Evolutionary conservation across 2,888 invertebrate genomes (phyloP).

Genomic region (Pomacea canaliculata): DNA sequence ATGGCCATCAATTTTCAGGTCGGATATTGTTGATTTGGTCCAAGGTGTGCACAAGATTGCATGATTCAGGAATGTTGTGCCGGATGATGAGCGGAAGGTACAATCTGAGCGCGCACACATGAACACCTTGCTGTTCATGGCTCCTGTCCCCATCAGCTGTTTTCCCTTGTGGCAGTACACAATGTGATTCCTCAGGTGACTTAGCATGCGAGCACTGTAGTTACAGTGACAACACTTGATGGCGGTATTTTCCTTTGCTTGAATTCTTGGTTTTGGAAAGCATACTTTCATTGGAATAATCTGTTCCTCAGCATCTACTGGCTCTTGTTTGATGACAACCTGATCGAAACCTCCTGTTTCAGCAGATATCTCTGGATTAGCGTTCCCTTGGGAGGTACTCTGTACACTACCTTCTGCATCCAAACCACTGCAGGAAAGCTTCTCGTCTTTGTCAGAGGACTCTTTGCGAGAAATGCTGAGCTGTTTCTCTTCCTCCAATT

Average conservation of each 20-base stretch:
- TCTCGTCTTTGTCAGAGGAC: neutral
- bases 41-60: constrained; percentile 50
- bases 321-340: constrained; percentile 20
- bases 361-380: neutral
- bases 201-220: constrained; percentile 29
- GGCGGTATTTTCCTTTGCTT: constrained; percentile 35
- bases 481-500: neutral
- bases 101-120: constrained; percentile 54
- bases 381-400: neutral
- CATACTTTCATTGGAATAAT: constrained; percentile 15
- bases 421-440: neutral
- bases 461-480: neutral
- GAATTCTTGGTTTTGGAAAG: constrained; percentile 5
- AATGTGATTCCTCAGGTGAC: constrained; percentile 33
- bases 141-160: constrained; percentile 33
- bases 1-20: constrained; percentile 29
- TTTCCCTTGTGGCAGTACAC: constrained; percentile 35
- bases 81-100: constrained; percentile 47
- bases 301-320: constrained; percentile 24
- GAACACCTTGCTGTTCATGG: constrained; percentile 41
- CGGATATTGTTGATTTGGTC: constrained; percentile 29
- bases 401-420: neutral
- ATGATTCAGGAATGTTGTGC: constrained; percentile 46
- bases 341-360: neutral
- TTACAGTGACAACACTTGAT: constrained; percentile 57